Base-by-base conservation (phyloP, 2,888 invertebrate genomes). In the Apamea crenata region DNA sequence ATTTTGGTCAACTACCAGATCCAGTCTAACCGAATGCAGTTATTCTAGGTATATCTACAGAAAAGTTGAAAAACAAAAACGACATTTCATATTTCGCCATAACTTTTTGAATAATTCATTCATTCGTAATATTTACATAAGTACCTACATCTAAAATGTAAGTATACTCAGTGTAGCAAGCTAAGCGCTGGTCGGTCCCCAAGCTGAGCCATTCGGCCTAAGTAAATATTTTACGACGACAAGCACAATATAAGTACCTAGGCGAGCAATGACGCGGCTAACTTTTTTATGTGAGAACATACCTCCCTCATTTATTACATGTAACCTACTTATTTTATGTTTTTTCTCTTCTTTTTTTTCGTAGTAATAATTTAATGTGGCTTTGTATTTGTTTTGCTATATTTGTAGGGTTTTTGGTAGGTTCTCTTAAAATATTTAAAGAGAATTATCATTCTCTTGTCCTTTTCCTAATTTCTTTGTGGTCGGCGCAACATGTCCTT, bases 181-280 rank as follows among this genome's bases (percentile, higher is more conserved):
- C 53, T 63, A 36, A 77, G 50, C 78, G 67, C 78, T 66, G 68
- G n/a, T 29, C 74, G 67, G 80, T 75, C 87, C 84, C 81, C 66
- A 78, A 83, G 81, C 82, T 50, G 75, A 82, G 77, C 79, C 77
- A 81, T 76, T 71, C 32, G 74, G 25, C 87, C 89, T 88, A 89
- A 91, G 88, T 91, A 91, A 92, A 92, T 92, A 91, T 93, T 92
- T 91, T 91, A 91, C 87, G 88, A 87, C 86, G 77, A 86, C 89
- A 90, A 87, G 90, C 87, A 87, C 80, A 87, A 88, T 88, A 87
- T 79, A 78, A 87, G 85, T 86, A 84, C 83, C 79, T 81, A 83
- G 68, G 18, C 74, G 82, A 85, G 88, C 82, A 84, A 85, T 89
- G 83, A 75, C 66, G 81, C 69, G 76, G 36, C 82, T 81, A 89